These are phyloP conservation scores for Microtus oregoni DNA, from an alignment of 2,113 vertebrate genomes.

Conservation along the genomic window DNA sequence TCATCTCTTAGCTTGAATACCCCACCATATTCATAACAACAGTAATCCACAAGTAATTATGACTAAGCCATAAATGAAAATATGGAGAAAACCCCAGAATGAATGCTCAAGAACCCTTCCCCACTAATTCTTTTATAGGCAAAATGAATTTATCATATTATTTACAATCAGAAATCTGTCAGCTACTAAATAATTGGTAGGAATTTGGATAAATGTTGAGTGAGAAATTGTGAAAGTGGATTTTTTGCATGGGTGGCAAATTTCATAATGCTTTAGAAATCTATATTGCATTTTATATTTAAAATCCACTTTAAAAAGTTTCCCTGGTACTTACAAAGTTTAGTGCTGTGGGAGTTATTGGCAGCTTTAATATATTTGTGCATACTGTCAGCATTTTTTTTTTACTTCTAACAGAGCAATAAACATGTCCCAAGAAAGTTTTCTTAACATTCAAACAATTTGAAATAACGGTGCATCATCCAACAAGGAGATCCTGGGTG, in stretches of 20 bases:
- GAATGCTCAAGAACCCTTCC: not conserved
- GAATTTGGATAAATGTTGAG: not conserved
- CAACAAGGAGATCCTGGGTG: not conserved
- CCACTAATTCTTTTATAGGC: not conserved
- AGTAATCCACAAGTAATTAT: constrained; percentile 17
- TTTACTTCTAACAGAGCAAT: constrained; percentile 32
- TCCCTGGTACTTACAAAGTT: constrained; percentile 76
- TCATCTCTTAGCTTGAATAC: constrained; percentile 49
- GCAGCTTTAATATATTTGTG: not conserved
- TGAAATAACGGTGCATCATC: not conserved
- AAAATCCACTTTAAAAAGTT: constrained; percentile 66
- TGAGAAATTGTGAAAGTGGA: constrained; percentile 25
- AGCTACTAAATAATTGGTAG: accelerated
- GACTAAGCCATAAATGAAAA: not conserved
- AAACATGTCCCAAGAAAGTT: not conserved
- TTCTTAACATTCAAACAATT: not conserved
- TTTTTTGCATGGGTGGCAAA: constrained; percentile 59
- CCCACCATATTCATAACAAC: constrained; percentile 18
- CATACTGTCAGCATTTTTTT: not conserved
- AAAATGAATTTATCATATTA: not conserved
- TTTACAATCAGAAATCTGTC: constrained; percentile 54
- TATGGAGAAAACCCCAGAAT: not conserved
- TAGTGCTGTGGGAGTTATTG: constrained; percentile 65
- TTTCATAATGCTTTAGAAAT: constrained; percentile 63
- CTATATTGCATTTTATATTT: constrained; percentile 25